Percentiles rank a stretch among this genome's conserved stretches.
Conservation (phyloP, 35 echinoderm and acorn worm genomes). For the Chiridota heheva region DNA sequence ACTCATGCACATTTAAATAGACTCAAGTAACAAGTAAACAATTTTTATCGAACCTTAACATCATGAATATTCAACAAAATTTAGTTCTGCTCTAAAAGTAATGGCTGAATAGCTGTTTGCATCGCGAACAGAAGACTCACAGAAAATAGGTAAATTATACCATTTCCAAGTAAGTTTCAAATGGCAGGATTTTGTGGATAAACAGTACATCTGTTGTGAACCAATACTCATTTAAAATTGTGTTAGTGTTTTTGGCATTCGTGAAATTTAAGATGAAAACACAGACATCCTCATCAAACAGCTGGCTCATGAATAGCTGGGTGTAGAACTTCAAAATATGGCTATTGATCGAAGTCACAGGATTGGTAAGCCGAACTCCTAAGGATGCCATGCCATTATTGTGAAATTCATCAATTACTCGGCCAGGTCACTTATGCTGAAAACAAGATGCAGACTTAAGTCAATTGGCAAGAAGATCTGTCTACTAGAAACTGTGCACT, state of each 20-base stretch:
- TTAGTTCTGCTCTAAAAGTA: too few relatives aligned
- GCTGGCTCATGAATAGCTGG: constrained; percentile 7
- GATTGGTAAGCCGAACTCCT: constrained; percentile 5
- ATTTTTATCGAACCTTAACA: too few relatives aligned
- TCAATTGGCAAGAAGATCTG: constrained; percentile 13
- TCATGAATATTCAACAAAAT: too few relatives aligned
- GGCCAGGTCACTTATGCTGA: background rate
- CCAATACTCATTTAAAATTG: too few relatives aligned
- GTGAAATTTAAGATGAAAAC: constrained; percentile 3
- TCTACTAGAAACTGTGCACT: background rate
- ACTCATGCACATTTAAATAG: too few relatives aligned
- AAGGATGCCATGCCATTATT: constrained; percentile 6
- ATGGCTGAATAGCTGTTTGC: too few relatives aligned
- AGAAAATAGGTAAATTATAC: too few relatives aligned
- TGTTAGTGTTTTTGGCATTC: background rate
- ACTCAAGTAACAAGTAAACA: too few relatives aligned
- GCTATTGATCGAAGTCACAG: constrained; percentile 21
- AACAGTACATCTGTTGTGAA: too few relatives aligned
- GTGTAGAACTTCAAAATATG: background rate
- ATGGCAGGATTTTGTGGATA: too few relatives aligned
- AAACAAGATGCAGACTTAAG: background rate
- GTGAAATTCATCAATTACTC: constrained; percentile 20
- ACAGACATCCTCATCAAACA: background rate
- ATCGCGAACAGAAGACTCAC: too few relatives aligned
- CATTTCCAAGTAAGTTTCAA: too few relatives aligned